Evolutionary conservation across 2,888 invertebrate genomes (phyloP), one percentile per base, ranked within the genome.

Genomic region (Xestoiulus laeticollis): DNA sequence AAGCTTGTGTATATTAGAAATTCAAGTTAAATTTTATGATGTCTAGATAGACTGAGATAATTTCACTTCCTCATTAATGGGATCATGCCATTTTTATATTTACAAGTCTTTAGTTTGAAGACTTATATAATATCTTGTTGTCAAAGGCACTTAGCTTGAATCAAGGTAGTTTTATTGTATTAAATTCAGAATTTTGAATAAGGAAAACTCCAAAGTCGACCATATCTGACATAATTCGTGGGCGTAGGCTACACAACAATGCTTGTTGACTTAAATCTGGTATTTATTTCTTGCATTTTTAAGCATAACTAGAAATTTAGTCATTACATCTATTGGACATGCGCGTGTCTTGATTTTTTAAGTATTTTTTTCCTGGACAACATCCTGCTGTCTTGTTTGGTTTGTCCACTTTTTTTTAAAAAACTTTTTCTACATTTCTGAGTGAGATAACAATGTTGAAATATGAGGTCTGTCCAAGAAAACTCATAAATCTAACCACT

Each of bases 401-500:
- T 22, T 85, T 12, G 85, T 38, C 85, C 16, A 43, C 38, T 85
- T 84, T 33, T 85, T 19, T n/a, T 85, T n/a, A n/a, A n/a, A n/a
- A n/a, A n/a, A n/a, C 85, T n/a, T 22, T 22, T 85, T 85, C 43
- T 85, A 85, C 85, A 85, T 85, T n/a, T 33, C 43, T 85, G 85
- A 85, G 85, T 85, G 33, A 85, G 85, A 85, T 85, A 85, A 85
- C 85, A 85, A 5, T 33, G 33, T 85, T 85, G 43, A 85, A 85
- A 85, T 85, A 85, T 85, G 85, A 85, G 85, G 38, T 4, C 43
- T 38, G 22, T n/a, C n/a, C 85, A 33, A 85, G n/a, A 44, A 44
- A 32, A 33, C 38, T 85, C 85, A 85, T 85, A 85, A 85, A 85
- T 85, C 43, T 85, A 22, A 68, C 68, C 68, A 68, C 68, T 68